Conservation (phyloP, 2,797 vertebrate species). For the Chiroxiphia lanceolata region DNA sequence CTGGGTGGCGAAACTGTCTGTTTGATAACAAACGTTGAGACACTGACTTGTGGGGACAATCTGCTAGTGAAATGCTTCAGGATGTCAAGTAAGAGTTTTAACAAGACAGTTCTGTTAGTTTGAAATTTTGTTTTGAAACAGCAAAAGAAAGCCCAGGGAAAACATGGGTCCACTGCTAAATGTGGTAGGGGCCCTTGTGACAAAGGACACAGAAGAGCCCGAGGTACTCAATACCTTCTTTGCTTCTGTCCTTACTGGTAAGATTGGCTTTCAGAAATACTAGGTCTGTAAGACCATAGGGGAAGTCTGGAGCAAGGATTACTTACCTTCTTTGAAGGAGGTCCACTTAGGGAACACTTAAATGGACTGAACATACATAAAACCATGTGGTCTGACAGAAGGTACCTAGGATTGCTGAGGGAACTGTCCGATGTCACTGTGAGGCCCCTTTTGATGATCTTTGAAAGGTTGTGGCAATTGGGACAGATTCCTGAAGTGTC, state of each 20-base stretch:
- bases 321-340: neutral
- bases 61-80: too few relatives aligned
- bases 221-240: neutral
- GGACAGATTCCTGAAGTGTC: neutral
- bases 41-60: too few relatives aligned
- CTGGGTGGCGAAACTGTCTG: too few relatives aligned
- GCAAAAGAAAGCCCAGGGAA: neutral
- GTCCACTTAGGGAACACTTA: neutral
- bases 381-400: neutral
- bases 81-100: too few relatives aligned
- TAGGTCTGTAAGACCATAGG: neutral
- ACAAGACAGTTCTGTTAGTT: too few relatives aligned
- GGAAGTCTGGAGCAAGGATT: neutral
- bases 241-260: neutral
- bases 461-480: neutral
- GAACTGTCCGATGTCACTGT: neutral
- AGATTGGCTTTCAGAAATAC: neutral
- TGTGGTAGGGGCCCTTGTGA: neutral
- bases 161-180: neutral
- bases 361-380: neutral
- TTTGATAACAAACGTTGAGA: too few relatives aligned
- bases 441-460: neutral
- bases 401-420: neutral
- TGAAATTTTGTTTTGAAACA: too few relatives aligned
- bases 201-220: neutral